phyloP scores from a whole-genome alignment of 2,888 invertebrate species.

The Danaus chrysippus region DNA sequence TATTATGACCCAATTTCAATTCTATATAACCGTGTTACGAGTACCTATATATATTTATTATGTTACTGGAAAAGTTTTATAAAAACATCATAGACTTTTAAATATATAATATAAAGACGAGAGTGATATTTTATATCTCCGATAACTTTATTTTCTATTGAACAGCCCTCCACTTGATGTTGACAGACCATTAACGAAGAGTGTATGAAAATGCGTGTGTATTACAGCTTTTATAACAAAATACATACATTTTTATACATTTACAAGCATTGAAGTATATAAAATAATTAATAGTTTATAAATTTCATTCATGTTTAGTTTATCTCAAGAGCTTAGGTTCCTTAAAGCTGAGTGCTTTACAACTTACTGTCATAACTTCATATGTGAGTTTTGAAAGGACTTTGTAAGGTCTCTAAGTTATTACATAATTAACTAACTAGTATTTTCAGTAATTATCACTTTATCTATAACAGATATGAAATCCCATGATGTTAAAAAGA shows the following conservation, averaged over 20 bases:
- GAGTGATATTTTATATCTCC: slow-evolving; percentile 13
- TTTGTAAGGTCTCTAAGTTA: too few relatives aligned
- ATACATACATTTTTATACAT: background rate
- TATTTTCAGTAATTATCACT: too few relatives aligned
- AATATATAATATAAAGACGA: background rate
- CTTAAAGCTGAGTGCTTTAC: too few relatives aligned
- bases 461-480: too few relatives aligned
- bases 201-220: slow-evolving; percentile 17
- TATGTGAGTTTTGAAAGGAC: too few relatives aligned
- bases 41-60: too few relatives aligned
- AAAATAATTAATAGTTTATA: slow-evolving; percentile 12
- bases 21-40: too few relatives aligned
- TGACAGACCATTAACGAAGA: slow-evolving; percentile 28
- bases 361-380: too few relatives aligned
- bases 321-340: background rate
- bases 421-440: too few relatives aligned
- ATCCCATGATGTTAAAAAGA: too few relatives aligned
- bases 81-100: background rate
- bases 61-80: too few relatives aligned
- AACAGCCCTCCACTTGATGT: slow-evolving; percentile 25
- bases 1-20: too few relatives aligned
- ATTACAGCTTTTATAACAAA: slow-evolving; percentile 7
- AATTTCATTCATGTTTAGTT: slow-evolving; percentile 13
- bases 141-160: slow-evolving; percentile 21
- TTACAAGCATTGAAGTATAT: background rate